Evolutionary conservation across 2,797 vertebrate species (phyloP).

Genomic region (Iguana delicatissima): DNA sequence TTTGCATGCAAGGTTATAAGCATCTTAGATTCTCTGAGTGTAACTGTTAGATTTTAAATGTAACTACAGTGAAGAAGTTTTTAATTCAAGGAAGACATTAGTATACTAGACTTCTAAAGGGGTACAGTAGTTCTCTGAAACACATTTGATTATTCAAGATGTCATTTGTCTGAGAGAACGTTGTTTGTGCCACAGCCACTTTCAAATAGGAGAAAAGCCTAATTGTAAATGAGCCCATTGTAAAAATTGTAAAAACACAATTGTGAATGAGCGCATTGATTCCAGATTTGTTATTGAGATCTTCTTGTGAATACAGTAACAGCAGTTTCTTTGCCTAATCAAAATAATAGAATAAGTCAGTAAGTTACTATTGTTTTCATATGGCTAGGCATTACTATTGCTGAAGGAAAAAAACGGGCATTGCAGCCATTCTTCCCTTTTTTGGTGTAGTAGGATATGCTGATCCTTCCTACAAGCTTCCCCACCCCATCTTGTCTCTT

Average conservation of each 20-base stretch:
- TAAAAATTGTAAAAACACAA: too few relatives aligned
- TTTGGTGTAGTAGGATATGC: too few relatives aligned
- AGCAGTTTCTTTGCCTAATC: background rate
- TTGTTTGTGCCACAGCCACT: background rate
- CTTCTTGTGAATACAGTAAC: too few relatives aligned
- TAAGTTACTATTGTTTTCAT: too few relatives aligned
- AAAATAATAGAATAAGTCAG: background rate
- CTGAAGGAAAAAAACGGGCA: too few relatives aligned
- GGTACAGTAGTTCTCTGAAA: background rate
- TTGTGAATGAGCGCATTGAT: background rate
- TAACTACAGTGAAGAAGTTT: background rate
- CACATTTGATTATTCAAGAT: background rate
- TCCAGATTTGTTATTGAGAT: background rate
- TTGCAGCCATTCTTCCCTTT: too few relatives aligned
- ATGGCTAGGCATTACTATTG: too few relatives aligned
- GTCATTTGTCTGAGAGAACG: background rate
- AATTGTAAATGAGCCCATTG: too few relatives aligned
- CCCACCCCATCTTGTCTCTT: too few relatives aligned
- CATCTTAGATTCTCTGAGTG: background rate
- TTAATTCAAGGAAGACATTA: background rate
- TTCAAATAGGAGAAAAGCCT: too few relatives aligned
- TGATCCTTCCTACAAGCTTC: too few relatives aligned
- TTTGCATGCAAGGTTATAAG: background rate
- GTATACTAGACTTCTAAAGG: background rate
- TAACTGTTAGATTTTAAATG: background rate